Base-by-base conservation (phyloP, 2,113 vertebrate species). In the Carettochelys insculpta region DNA sequence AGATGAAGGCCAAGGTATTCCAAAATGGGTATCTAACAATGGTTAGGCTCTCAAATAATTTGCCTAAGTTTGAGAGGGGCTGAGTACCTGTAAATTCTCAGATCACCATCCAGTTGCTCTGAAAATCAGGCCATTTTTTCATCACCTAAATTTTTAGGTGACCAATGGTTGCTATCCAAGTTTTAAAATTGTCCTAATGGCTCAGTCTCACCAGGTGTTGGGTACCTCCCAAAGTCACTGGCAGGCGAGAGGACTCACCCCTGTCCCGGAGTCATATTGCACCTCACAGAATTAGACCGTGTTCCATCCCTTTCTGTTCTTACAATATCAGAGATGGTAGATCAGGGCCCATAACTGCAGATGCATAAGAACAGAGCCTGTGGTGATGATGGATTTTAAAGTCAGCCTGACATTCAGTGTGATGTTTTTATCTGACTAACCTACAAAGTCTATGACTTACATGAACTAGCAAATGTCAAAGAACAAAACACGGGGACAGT, bases 401-500 rank as follows among this genome's bases (percentile, higher is more conserved):
- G 54, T 22, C 34, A 80, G 75, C 53, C 90, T 61, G 48, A 76
- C 78, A n/a, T 12, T 52, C 6, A 5, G n/a, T 51, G 54, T 76
- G 19, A 54, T 0, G 3, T 71, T 71, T 41, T 71, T 41, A 71
- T 71, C 65, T 71, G 38, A 41, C 19, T 71, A 71, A 65, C 81
- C 76, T 78, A 89, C 83, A 89, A 52, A 50, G 79, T 90, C 25
- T 71, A 54, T 11, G 90, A 89, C 0, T 1, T 86, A 41, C 65
- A 41, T 20, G 41, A 71, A 41, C 38, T 41, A 71, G n/a, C 38
- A 41, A n/a, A 41, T 71, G 85, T 48, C 58, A 54, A 82, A 83
- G 83, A 87, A 80, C 17, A 91, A 91, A 91, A 83, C 78, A 83
- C 22, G 79, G 77, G 76, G 8, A 34, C 10, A 79, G 68, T 48